Base-by-base conservation (phyloP, 2,113 vertebrate species). In the Aix galericulata region DNA sequence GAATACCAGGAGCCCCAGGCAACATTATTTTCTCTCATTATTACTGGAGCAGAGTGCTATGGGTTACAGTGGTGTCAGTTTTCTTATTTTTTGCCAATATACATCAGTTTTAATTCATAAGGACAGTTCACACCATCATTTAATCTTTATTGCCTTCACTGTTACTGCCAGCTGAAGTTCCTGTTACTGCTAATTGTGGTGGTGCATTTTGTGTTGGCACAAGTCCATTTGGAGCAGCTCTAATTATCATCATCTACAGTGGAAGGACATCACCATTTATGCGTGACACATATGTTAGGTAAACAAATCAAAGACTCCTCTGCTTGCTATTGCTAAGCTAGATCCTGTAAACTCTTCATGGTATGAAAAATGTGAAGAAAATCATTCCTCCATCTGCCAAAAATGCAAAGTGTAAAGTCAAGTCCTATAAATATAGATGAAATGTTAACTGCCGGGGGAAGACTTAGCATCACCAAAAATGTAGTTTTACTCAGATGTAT, bases 151-250 rank as follows among this genome's bases (percentile, higher is more conserved):
- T 92, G 81, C 66, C 71, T 87, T 87, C 58, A 17, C 50, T 87
- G 58, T 67, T 50, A 50, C 44, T 95, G 84, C 78, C 89, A 95
- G 91, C 58, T 94, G 86, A 94, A 93, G 87, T 58, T 92, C 66
- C 81, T 73, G 25, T 88, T 89, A 50, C 63, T 80, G 72, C 75
- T 93, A 86, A 94, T 77, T 80, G 82, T 67, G 64, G 82, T 88
- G 85, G 71, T 83, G 76, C 79, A 94, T 96, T 88, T 72, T 81
- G 63, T 91, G 79, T 56, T 96, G 96, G 87, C 94, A 95, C 77
- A 79, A 91, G 53, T 84, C 91, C 93, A 68, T 72, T 63, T 86
- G 93, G 93, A 93, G 8, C 66, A 87, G 84, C 48, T 50, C 74
- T 82, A 75, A n/a, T 79, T 80, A 86, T 82, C 60, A 88, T 69